Evolutionary conservation across 1,140 invertebrate genomes (phyloP).

Genomic region (Lanistes nyassanus): DNA sequence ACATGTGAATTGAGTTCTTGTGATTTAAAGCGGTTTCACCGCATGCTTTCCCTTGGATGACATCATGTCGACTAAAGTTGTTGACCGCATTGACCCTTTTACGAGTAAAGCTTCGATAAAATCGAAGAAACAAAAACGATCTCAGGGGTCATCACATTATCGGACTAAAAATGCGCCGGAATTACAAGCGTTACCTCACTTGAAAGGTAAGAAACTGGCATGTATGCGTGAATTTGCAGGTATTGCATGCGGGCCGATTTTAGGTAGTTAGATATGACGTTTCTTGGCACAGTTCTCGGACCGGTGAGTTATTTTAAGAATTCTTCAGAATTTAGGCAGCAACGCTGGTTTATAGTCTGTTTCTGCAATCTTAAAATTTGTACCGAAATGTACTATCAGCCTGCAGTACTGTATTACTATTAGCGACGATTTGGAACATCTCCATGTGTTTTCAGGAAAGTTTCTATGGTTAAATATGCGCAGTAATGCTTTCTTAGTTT

Average conservation of each 20-base stretch:
- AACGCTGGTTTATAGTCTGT: slow-evolving; percentile 23
- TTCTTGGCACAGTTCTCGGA: slow-evolving; percentile 20
- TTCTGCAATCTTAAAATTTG: not conserved
- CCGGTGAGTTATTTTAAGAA: slow-evolving; percentile 29
- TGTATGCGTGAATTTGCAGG: too few species aligned
- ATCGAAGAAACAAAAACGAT: slow-evolving; percentile 67
- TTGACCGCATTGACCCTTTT: slow-evolving; percentile 66
- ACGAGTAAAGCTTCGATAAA: slow-evolving; percentile 65
- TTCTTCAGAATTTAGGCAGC: slow-evolving; percentile 19
- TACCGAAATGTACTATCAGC: too few species aligned
- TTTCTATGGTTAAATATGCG: too few species aligned
- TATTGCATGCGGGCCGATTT: too few species aligned
- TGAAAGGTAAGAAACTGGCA: slow-evolving; percentile 60
- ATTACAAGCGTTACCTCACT: slow-evolving; percentile 64
- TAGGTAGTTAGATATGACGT: slow-evolving; percentile 19
- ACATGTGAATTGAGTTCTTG: slow-evolving; percentile 35
- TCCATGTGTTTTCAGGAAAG: too few species aligned
- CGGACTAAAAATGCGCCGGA: slow-evolving; percentile 66
- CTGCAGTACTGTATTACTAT: too few species aligned
- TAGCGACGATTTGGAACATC: too few species aligned
- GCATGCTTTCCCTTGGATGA: slow-evolving; percentile 19
- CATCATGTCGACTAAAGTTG: slow-evolving; percentile 63
- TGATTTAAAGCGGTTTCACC: slow-evolving; percentile 32
- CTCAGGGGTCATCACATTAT: slow-evolving; percentile 68
- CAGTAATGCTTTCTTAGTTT: too few species aligned